phyloP scores from a whole-genome alignment of 2,888 invertebrate species.

The Drosophila paranaensis region DNA sequence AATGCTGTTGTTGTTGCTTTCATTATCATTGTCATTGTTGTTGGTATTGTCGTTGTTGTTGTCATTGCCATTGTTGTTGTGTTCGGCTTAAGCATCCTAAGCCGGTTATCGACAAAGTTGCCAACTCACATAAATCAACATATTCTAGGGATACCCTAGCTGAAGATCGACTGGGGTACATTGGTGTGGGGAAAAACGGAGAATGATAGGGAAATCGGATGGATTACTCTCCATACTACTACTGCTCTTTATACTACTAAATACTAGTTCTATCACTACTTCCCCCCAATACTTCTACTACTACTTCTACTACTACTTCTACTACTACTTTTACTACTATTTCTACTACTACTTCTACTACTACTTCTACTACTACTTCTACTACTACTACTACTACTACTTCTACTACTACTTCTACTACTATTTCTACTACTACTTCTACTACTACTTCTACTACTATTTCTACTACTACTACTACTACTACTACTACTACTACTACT shows the following conservation, averaged over 20 bases:
- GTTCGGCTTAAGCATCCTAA: slow-evolving; percentile 41
- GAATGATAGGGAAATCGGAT: no score
- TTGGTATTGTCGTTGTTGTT: slow-evolving; percentile 3
- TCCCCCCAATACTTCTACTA: background rate
- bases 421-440: background rate
- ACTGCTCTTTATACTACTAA: background rate
- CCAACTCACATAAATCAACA: slow-evolving; percentile 68
- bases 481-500: background rate
- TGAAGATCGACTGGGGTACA: background rate
- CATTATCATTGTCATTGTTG: slow-evolving; percentile 1
- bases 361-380: no score
- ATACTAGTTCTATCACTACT: background rate
- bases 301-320: no score
- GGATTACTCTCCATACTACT: background rate
- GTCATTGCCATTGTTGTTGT: slow-evolving; percentile 21
- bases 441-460: background rate
- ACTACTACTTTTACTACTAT: no score
- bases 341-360: no score
- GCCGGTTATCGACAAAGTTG: slow-evolving; percentile 67
- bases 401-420: no score
- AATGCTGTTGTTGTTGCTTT: slow-evolving; percentile 2
- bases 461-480: background rate
- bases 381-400: no score
- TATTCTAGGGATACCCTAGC: slow-evolving; percentile 22
- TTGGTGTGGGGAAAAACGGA: background rate